phyloP scores from a whole-genome alignment of 1,140 invertebrate genomes.

The Philopotamus ludificatus region DNA sequence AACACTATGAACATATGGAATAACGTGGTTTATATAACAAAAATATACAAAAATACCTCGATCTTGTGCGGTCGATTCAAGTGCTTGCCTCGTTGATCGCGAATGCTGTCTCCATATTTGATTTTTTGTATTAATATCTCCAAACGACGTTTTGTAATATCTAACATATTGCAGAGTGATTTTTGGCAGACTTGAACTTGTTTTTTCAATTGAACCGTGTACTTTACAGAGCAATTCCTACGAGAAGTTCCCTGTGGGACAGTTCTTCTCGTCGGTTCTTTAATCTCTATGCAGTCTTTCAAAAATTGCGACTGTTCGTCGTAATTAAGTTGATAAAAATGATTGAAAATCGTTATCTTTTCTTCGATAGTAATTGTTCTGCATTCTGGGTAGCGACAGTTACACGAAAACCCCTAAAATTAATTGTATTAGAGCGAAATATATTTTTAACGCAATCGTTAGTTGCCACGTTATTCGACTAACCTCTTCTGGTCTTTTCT shows the following conservation, averaged over 20 bases:
- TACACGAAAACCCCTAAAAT: slow-evolving; percentile 1
- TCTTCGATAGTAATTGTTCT: slow-evolving; percentile 2
- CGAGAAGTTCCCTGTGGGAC: neutral
- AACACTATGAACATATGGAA: too few species aligned
- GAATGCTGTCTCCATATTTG: slow-evolving; percentile 3
- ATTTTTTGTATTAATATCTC: slow-evolving; percentile 6
- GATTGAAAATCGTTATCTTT: neutral
- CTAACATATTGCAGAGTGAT: slow-evolving; percentile 3
- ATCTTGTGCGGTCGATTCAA: slow-evolving; percentile 6
- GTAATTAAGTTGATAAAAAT: slow-evolving; percentile 4
- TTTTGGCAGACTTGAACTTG: slow-evolving; percentile 5
- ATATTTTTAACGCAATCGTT: neutral
- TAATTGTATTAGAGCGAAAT: slow-evolving; percentile 2
- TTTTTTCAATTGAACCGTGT: slow-evolving; percentile 2
- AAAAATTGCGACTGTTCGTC: slow-evolving; percentile 7
- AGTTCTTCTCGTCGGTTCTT: slow-evolving; percentile 1
- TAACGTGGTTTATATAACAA: too few species aligned
- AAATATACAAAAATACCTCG: too few species aligned
- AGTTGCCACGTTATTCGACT: too few species aligned
- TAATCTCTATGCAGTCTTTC: slow-evolving; percentile 6
- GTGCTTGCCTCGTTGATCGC: slow-evolving; percentile 4
- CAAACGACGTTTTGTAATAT: slow-evolving; percentile 5
- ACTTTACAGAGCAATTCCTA: neutral
- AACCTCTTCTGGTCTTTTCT: too few species aligned
- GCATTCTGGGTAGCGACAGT: slow-evolving; percentile 3